phyloP scores from a whole-genome alignment of 2,797 vertebrate species.

The Artibeus lituratus region DNA sequence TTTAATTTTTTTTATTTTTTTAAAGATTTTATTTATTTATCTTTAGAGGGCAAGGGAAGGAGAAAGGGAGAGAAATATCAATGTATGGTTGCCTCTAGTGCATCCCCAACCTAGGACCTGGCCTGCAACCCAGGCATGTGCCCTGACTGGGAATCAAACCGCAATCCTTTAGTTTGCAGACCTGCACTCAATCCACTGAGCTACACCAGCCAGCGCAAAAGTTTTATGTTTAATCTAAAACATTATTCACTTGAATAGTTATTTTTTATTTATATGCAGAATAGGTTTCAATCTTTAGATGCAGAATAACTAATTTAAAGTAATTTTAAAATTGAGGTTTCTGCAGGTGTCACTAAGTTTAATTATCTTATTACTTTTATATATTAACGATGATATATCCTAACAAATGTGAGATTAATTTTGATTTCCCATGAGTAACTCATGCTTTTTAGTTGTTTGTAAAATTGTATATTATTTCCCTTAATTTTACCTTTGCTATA shows the following conservation, averaged over 20 bases:
- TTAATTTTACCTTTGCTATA: not conserved
- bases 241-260: not conserved
- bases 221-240: not conserved
- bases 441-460: not conserved
- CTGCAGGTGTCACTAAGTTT: not conserved
- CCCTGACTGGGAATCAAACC: no score
- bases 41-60: no score
- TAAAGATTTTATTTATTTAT: no score
- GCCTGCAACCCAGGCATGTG: no score
- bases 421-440: not conserved
- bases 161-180: no score
- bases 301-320: not conserved
- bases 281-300: slow-evolving; percentile 26
- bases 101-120: no score
- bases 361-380: slow-evolving; percentile 16
- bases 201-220: not conserved
- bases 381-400: not conserved
- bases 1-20: not conserved
- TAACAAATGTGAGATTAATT: not conserved
- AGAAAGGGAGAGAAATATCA: no score
- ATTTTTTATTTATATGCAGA: not conserved
- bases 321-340: not conserved
- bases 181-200: no score
- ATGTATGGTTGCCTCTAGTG: no score
- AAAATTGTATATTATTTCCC: not conserved